A percentile compares a stretch with the other conserved stretches of the same genome.
Conservation (phyloP, 1,140 invertebrate species). For the Drosophila pruinosa region DNA sequence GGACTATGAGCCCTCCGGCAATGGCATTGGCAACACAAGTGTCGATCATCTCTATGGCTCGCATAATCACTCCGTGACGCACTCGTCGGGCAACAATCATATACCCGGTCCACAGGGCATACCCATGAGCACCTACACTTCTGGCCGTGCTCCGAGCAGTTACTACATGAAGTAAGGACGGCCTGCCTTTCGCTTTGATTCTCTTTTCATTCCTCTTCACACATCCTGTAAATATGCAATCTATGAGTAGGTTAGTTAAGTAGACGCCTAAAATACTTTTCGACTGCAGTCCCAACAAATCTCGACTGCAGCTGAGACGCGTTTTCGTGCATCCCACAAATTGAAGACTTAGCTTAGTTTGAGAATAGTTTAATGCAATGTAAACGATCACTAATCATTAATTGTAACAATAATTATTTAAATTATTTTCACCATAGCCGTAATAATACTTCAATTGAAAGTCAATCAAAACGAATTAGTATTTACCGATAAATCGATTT, state of each 20-base stretch:
- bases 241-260: conserved; percentile 34
- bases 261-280: conserved; percentile 63
- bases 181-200: background rate
- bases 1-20: conserved; percentile 89
- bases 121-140: conserved; percentile 88
- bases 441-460: conserved; percentile 38
- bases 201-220: background rate
- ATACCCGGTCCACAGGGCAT: conserved; percentile 86
- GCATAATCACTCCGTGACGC: conserved; percentile 73
- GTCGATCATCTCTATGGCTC: conserved; percentile 78
- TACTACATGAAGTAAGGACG: conserved; percentile 80
- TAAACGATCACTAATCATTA: conserved; percentile 75
- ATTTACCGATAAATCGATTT: conserved; percentile 24
- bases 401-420: conserved; percentile 52
- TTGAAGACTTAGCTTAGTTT: conserved; percentile 50
- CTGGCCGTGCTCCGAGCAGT: conserved; percentile 82
- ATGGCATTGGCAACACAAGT: conserved; percentile 80
- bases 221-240: conserved; percentile 62
- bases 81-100: conserved; percentile 78
- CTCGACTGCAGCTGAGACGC: conserved; percentile 71
- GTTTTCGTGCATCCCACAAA: conserved; percentile 49
- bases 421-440: conserved; percentile 53
- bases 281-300: conserved; percentile 58
- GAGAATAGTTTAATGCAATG: conserved; percentile 39
- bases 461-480: conserved; percentile 40